A percentile compares a stretch with the other conserved stretches of the same genome.
These are phyloP conservation scores for Knipowitschia caucasica DNA, from an alignment of 2,797 vertebrate species.

Conservation along the genomic window DNA sequence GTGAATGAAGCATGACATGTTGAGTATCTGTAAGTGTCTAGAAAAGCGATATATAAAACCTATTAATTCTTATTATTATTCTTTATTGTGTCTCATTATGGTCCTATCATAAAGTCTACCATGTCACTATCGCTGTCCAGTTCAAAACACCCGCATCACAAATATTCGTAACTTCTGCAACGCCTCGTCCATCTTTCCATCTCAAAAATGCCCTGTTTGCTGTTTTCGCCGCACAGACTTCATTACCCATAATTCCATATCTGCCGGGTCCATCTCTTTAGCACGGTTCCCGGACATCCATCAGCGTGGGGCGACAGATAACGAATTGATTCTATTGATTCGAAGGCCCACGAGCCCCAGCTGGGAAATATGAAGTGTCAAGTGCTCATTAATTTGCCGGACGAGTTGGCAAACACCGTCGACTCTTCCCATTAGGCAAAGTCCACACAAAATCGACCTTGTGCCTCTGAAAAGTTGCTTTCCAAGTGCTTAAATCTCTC, in stretches of 20 bases:
- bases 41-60: too few species aligned
- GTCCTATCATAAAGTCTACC: too few species aligned
- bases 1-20: too few species aligned
- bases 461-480: constrained; percentile 39
- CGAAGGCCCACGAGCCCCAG: constrained; percentile 42
- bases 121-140: too few species aligned
- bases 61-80: too few species aligned
- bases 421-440: constrained; percentile 66
- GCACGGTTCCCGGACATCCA: constrained; percentile 50
- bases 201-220: constrained; percentile 48
- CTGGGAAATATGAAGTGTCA: constrained; percentile 70
- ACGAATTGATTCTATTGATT: constrained; percentile 71
- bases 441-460: constrained; percentile 67
- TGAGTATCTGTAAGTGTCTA: too few species aligned
- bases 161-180: constrained; percentile 16
- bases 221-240: constrained; percentile 49
- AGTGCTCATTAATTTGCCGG: constrained; percentile 64
- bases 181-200: constrained; percentile 20
- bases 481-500: constrained; percentile 12
- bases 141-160: constrained; percentile 23
- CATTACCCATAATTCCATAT: constrained; percentile 56
- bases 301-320: constrained; percentile 56
- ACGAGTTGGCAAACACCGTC: constrained; percentile 63
- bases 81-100: too few species aligned
- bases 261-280: constrained; percentile 59